phyloP scores from a whole-genome alignment of 2,888 invertebrate species.

The Temnothorax unifasciatus region DNA sequence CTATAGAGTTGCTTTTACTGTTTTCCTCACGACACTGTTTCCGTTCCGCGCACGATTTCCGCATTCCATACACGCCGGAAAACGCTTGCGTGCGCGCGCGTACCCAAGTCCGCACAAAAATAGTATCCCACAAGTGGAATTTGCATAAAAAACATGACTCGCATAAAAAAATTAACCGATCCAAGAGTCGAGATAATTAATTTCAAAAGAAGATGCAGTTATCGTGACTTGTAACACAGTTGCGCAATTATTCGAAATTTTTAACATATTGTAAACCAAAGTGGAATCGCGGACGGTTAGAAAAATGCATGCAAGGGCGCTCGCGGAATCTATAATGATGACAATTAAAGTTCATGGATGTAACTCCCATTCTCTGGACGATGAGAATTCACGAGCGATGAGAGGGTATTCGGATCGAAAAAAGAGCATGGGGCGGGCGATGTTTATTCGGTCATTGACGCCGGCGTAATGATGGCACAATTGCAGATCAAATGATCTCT shows the following conservation, averaged over 20 bases:
- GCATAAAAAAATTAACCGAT: not conserved
- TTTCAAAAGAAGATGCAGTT: not conserved
- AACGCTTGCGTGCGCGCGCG: not conserved
- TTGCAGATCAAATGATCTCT: conserved; percentile 17
- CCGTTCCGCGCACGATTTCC: conserved; percentile 24
- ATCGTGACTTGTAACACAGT: not conserved
- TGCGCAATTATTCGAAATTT: not conserved
- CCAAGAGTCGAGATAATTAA: not conserved
- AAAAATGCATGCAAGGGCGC: conserved; percentile 37
- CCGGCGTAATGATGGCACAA: conserved; percentile 14
- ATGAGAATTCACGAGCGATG: conserved; percentile 30
- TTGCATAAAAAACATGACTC: not conserved
- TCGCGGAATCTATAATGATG: conserved; percentile 25
- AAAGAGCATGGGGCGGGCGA: conserved; percentile 24
- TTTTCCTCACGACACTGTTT: conserved; percentile 7
- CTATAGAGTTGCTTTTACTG: conserved; percentile 81
- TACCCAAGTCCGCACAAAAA: conserved; percentile 63
- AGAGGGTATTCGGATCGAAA: conserved; percentile 36
- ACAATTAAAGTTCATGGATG: conserved; percentile 29
- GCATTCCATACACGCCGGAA: conserved; percentile 22
- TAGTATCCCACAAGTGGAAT: conserved; percentile 39
- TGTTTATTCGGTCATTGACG: conserved; percentile 43
- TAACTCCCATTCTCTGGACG: conserved; percentile 21
- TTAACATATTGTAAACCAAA: not conserved
- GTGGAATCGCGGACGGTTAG: not conserved